phyloP scores from a whole-genome alignment of 1,140 invertebrate genomes.

The Lethrus apterus region DNA sequence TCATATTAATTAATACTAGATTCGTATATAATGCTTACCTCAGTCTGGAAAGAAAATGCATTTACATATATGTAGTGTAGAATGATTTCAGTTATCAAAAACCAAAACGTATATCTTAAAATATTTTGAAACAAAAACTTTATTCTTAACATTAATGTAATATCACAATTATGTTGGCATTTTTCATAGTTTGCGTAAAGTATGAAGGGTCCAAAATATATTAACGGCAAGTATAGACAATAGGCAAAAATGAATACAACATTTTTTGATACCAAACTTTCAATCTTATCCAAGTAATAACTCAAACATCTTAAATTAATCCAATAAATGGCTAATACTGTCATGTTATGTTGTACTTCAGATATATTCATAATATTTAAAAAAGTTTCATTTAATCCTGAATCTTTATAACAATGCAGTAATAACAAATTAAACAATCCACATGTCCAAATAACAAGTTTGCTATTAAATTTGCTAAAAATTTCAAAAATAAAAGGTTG shows the following conservation, averaged over 20 bases:
- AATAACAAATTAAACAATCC: not conserved
- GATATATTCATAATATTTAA: conserved; percentile 14
- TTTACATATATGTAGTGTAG: conserved; percentile 76
- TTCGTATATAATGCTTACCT: conserved; percentile 42
- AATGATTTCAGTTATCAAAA: conserved; percentile 58
- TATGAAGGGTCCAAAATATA: conserved; percentile 73
- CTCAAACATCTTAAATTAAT: conserved; percentile 35
- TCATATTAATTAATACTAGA: conserved; percentile 13
- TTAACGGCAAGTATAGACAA: conserved; percentile 70
- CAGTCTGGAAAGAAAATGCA: conserved; percentile 56
- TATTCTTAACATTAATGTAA: conserved; percentile 28
- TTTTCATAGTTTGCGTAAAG: conserved; percentile 60
- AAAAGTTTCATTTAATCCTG: not conserved
- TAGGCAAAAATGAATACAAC: conserved; percentile 55
- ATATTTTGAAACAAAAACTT: conserved; percentile 46
- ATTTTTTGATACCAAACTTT: conserved; percentile 15
- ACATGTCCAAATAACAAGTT: conserved; percentile 11
- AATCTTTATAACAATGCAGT: conserved; percentile 4
- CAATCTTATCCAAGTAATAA: conserved; percentile 26
- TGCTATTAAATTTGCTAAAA: conserved; percentile 16
- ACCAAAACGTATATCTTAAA: conserved; percentile 62
- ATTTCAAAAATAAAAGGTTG: conserved; percentile 31
- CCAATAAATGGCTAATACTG: conserved; percentile 32
- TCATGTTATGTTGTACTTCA: conserved; percentile 23
- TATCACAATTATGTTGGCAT: not conserved